These are phyloP conservation scores for Megamerina dolium DNA, from an alignment of 2,888 invertebrate genomes.

Conservation along the genomic window DNA sequence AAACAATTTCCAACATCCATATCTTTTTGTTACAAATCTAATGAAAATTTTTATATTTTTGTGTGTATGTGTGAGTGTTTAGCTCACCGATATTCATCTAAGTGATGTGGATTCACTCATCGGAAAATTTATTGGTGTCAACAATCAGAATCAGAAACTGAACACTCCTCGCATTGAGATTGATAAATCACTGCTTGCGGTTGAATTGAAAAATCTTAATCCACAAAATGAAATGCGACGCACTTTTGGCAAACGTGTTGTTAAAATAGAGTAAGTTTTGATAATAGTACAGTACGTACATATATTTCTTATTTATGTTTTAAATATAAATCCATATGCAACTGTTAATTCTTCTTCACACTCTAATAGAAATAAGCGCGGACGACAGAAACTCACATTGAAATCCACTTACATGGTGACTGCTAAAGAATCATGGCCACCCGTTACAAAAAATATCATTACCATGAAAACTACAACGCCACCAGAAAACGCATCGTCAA, in stretches of 20 bases:
- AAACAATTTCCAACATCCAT: too few species aligned
- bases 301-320: background rate
- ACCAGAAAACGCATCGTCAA: constrained; percentile 27
- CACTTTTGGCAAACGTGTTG: constrained; percentile 74
- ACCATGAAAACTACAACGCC: constrained; percentile 60
- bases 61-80: background rate
- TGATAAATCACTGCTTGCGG: constrained; percentile 58
- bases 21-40: too few species aligned
- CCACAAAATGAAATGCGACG: constrained; percentile 73
- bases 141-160: constrained; percentile 24
- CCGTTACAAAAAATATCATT: constrained; percentile 63
- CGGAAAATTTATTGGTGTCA: constrained; percentile 36
- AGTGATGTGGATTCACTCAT: constrained; percentile 41
- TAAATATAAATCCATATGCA: background rate
- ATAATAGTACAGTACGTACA: background rate
- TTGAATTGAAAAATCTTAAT: constrained; percentile 68
- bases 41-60: background rate
- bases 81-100: constrained; percentile 41
- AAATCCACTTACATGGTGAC: constrained; percentile 63
- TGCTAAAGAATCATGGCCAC: constrained; percentile 68
- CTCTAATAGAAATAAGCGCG: constrained; percentile 54
- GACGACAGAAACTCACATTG: constrained; percentile 54
- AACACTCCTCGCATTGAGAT: constrained; percentile 52
- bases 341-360: background rate
- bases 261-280: constrained; percentile 59